Conservation (phyloP, 2,888 invertebrate genomes). For the Pyrocoelia pectoralis region DNA sequence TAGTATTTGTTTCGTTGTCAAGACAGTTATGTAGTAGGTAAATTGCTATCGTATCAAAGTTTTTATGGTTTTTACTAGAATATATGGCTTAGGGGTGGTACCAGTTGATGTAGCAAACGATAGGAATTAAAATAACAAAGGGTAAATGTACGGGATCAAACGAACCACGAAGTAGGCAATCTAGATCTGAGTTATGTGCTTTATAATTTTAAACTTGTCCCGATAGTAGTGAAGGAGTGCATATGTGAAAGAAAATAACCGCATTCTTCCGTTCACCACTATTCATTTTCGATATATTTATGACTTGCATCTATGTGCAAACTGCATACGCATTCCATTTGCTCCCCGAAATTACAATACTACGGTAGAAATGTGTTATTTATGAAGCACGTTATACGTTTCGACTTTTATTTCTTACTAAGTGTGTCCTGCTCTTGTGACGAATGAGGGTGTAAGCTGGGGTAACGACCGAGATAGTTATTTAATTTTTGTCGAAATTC, state of each 20-base stretch:
- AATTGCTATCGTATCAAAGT: neutral
- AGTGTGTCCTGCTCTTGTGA: slow-evolving; percentile 43
- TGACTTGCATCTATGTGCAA: slow-evolving; percentile 47
- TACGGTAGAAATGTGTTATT: slow-evolving; percentile 51
- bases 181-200: slow-evolving; percentile 46
- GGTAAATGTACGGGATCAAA: slow-evolving; percentile 46
- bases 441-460: slow-evolving; percentile 45
- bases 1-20: no score
- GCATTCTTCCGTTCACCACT: slow-evolving; percentile 49
- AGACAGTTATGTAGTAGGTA: neutral
- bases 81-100: slow-evolving; percentile 26
- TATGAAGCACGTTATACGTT: slow-evolving; percentile 48
- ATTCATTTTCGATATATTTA: slow-evolving; percentile 52
- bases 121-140: slow-evolving; percentile 48
- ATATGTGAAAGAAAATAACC: slow-evolving; percentile 52
- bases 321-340: slow-evolving; percentile 50
- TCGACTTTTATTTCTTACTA: slow-evolving; percentile 51
- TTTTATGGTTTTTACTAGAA: slow-evolving; percentile 15
- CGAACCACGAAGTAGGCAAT: slow-evolving; percentile 54
- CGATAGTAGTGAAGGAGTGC: slow-evolving; percentile 39
- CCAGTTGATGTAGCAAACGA: slow-evolving; percentile 36
- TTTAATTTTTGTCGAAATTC: slow-evolving; percentile 48
- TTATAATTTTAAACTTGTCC: slow-evolving; percentile 45
- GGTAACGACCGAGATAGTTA: slow-evolving; percentile 47
- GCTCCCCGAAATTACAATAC: slow-evolving; percentile 46